Evolutionary conservation across 2,888 invertebrate genomes (phyloP), one percentile per base, ranked within the genome.

Genomic region (Platycnemis pennipes): DNA sequence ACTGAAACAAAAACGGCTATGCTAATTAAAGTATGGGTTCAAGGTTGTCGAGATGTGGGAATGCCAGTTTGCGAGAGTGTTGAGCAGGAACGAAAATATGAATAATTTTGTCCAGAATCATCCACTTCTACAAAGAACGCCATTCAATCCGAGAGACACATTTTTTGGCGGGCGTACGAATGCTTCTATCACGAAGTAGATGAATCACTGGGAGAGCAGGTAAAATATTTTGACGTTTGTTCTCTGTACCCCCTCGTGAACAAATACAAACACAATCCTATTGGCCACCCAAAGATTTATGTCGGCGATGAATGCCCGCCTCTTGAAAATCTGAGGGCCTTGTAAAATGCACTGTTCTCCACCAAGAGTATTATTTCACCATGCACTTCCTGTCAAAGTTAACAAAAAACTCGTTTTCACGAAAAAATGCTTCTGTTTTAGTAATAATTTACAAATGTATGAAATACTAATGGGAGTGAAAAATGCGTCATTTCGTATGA

Each of bases 331-430:
- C 42, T 42, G 91, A 91, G 63, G 91, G 91, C 0, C 37, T 63
- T 22, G 63, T 63, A n/a, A 63, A 63, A 63, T 63, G 88, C 46
- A 88, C 46, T 5, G n/a, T 88, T 22, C 46, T 46, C 45, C 46
- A 46, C 88, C 88, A 45, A 88, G 88, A 26, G 88, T 4, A 26
- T 22, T 88, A 19, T 56, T 37, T 46, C 37, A 91, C 22, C 16
- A 37, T 19, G 88, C 46, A 44, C 16, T 37, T 13, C 56, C 69
- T 4, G 31, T 37, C 0, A 45, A 46, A 37, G 11, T 56, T 0
- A 91, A 91, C 44, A n/a, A 31, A 31, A 91, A 56, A 94, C 94
- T 96, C 31, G 95, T 96, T 94, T 96, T 96, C 95, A n/a, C n/a
- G n/a, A n/a, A n/a, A n/a, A n/a, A n/a, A n/a, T n/a, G n/a, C n/a